Evolutionary conservation across 2,888 invertebrate species (phyloP).

Genomic region (Ormyrus thymus): DNA sequence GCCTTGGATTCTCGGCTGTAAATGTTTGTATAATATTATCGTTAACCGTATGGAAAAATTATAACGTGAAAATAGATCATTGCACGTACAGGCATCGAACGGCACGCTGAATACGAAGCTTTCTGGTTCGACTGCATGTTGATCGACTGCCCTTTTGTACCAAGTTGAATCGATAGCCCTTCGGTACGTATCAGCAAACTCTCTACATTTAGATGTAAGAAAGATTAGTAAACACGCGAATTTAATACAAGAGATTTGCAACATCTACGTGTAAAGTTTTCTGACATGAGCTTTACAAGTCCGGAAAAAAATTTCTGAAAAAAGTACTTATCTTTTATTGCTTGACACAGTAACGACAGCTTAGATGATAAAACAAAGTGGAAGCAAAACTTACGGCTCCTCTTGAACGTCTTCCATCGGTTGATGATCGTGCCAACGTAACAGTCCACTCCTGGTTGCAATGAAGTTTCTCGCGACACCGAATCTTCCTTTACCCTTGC

Average conservation of each 20-base stretch:
- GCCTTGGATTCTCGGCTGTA: conserved; percentile 76
- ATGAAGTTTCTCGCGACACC: conserved; percentile 90
- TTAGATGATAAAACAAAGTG: not conserved
- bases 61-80: not conserved
- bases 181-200: conserved; percentile 87
- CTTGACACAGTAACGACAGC: not conserved
- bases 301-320: too few species aligned
- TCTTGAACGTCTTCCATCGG: conserved; percentile 78
- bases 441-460: conserved; percentile 91
- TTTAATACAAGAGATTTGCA: too few species aligned
- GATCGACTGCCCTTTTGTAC: conserved; percentile 94
- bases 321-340: too few species aligned
- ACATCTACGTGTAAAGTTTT: too few species aligned
- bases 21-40: not conserved
- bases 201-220: conserved; percentile 75
- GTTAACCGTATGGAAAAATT: not conserved
- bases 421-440: conserved; percentile 89
- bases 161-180: conserved; percentile 91
- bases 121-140: conserved; percentile 89
- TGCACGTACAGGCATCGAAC: conserved; percentile 80
- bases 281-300: too few species aligned
- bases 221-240: too few species aligned
- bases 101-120: conserved; percentile 94
- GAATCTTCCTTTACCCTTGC: conserved; percentile 92
- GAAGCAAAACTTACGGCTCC: conserved; percentile 80